Evolutionary conservation across 2,797 vertebrate species (phyloP).

Genomic region (Acipenser oxyrinchus): DNA sequence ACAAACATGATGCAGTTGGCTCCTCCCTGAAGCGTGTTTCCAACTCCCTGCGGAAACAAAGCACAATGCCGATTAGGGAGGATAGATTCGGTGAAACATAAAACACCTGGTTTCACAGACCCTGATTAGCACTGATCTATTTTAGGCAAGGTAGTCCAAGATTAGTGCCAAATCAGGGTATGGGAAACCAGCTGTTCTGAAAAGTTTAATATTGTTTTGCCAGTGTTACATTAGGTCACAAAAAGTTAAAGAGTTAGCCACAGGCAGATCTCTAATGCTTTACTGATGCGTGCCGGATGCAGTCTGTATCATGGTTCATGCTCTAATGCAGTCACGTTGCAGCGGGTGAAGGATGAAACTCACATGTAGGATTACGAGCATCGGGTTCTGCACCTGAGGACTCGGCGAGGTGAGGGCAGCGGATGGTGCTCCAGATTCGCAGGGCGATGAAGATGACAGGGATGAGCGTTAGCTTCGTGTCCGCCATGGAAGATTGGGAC

Average conservation of each 20-base stretch:
- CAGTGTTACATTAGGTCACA: no score
- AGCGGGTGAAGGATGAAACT: conserved; percentile 32
- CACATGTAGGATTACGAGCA: conserved; percentile 84
- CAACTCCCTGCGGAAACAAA: conserved; percentile 67
- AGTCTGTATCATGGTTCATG: no score
- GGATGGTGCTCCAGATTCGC: conserved; percentile 87
- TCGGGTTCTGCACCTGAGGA: conserved; percentile 60
- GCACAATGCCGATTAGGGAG: background rate
- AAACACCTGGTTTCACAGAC: background rate
- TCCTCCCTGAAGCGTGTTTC: conserved; percentile 91
- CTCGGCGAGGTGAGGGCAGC: conserved; percentile 73
- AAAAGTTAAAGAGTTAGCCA: no score
- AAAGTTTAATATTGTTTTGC: no score
- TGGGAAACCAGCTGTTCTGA: no score
- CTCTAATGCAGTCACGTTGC: fast-evolving
- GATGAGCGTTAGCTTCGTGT: conserved; percentile 86
- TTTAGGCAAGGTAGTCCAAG: background rate
- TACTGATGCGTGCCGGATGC: no score
- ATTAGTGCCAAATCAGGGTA: no score
- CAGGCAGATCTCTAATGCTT: no score
- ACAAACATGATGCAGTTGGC: conserved; percentile 95
- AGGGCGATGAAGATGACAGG: conserved; percentile 86
- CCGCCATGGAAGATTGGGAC: conserved; percentile 61
- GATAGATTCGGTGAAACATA: background rate
- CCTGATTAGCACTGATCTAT: background rate